Conservation (phyloP, 37 sponge, comb jelly and placozoan species). For the Lycopodina hypogea region DNA sequence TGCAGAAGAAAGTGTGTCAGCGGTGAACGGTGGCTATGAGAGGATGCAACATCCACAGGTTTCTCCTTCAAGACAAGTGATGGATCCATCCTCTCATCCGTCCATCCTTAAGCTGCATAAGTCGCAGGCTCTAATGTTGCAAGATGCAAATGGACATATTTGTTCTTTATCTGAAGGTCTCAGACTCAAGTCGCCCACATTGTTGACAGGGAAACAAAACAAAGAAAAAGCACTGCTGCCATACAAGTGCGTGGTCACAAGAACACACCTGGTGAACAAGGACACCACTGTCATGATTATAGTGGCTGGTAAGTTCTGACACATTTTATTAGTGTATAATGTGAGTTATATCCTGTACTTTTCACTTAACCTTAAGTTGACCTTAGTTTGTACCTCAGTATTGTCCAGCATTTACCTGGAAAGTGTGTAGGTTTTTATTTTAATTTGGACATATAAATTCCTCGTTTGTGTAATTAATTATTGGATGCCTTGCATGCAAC, state of each 20-base stretch:
- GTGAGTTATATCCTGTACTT: too few relatives aligned
- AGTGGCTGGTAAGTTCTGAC: constrained; percentile 33
- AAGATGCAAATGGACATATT: constrained; percentile 38
- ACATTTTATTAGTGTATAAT: too few relatives aligned
- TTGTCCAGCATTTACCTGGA: too few relatives aligned
- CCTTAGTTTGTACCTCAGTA: too few relatives aligned
- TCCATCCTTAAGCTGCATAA: constrained; percentile 1
- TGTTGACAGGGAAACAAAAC: background rate
- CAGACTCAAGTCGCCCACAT: constrained; percentile 9
- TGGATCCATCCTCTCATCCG: background rate
- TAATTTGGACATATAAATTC: too few relatives aligned
- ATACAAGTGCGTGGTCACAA: constrained; percentile 19
- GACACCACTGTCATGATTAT: constrained; percentile 21
- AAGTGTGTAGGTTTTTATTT: too few relatives aligned
- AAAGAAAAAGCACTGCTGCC: background rate
- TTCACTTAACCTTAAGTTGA: too few relatives aligned
- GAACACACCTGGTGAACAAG: constrained; percentile 11
- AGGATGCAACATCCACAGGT: background rate
- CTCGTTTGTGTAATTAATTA: too few relatives aligned
- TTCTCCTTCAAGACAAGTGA: background rate
- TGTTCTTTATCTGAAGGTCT: constrained; percentile 47
- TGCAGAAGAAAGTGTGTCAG: constrained; percentile 47
- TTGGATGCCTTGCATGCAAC: too few relatives aligned
- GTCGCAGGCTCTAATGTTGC: constrained; percentile 20
- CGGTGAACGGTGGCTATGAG: constrained; percentile 35